Conservation (phyloP, 2,797 vertebrate genomes). For the Microctenopoma steveboyesi region DNA sequence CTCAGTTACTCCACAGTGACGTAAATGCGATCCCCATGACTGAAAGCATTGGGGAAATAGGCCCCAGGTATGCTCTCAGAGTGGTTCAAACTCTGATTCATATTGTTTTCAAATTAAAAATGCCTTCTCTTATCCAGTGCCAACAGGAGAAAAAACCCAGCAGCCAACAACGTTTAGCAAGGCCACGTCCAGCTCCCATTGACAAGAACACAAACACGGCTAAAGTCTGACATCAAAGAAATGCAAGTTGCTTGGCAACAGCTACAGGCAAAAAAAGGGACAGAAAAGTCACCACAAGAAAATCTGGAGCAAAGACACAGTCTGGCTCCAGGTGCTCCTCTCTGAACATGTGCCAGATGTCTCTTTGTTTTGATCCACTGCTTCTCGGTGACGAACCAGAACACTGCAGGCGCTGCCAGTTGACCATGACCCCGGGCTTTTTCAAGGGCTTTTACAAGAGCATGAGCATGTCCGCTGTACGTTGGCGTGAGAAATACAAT, state of each 20-base stretch:
- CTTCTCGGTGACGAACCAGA: conserved; percentile 2
- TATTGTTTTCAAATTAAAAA: too few species aligned
- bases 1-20: not conserved
- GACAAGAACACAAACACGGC: not conserved
- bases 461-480: not conserved
- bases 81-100: not conserved
- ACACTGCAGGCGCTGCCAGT: not conserved
- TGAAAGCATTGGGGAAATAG: not conserved
- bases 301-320: conserved; percentile 30
- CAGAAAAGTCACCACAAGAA: conserved; percentile 3
- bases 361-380: not conserved
- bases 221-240: conserved; percentile 30
- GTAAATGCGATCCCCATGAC: conserved; percentile 37
- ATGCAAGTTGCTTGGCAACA: conserved; percentile 67
- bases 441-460: not conserved
- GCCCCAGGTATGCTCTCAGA: too few species aligned
- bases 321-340: conserved; percentile 18
- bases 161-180: not conserved
- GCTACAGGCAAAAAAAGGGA: conserved; percentile 6
- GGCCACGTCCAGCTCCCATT: not conserved
- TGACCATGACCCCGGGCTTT: not conserved
- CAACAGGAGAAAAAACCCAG: not conserved
- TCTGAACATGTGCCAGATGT: not conserved
- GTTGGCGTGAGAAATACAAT: not conserved
- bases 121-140: not conserved